phyloP scores from a whole-genome alignment of 2,113 vertebrate species.

The Oryzias woworae region DNA sequence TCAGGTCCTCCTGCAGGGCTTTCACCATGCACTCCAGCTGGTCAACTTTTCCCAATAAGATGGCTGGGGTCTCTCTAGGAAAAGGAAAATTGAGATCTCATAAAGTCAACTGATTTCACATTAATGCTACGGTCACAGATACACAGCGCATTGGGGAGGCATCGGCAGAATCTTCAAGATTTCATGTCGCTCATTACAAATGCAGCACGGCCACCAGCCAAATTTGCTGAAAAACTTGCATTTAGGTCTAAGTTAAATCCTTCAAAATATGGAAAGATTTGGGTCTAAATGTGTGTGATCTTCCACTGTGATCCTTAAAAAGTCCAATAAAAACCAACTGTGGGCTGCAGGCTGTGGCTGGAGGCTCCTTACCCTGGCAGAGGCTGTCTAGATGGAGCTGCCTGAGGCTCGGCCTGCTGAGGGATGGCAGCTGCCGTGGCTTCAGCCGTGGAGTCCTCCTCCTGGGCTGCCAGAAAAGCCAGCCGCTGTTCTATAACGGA shows the following conservation, averaged over 20 bases:
- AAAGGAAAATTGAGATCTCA: background rate
- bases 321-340: conserved; percentile 14
- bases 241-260: too few relatives aligned
- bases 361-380: conserved; percentile 80
- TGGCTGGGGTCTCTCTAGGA: conserved; percentile 85
- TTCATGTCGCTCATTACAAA: too few relatives aligned
- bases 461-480: conserved; percentile 86
- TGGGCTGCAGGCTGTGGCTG: conserved; percentile 14
- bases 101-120: too few relatives aligned
- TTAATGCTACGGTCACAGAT: too few relatives aligned
- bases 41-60: conserved; percentile 88
- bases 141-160: too few relatives aligned
- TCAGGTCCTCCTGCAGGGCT: conserved; percentile 89
- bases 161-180: too few relatives aligned
- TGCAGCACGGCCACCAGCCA: too few relatives aligned
- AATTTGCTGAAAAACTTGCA: too few relatives aligned
- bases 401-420: conserved; percentile 88
- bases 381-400: conserved; percentile 80
- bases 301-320: conserved; percentile 10
- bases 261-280: background rate
- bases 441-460: conserved; percentile 84
- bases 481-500: conserved; percentile 84
- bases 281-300: conserved; percentile 18
- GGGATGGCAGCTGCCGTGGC: conserved; percentile 77
- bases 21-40: conserved; percentile 93